Conservation (phyloP, 2,113 vertebrate genomes). For the Leptobrachium leishanense region DNA sequence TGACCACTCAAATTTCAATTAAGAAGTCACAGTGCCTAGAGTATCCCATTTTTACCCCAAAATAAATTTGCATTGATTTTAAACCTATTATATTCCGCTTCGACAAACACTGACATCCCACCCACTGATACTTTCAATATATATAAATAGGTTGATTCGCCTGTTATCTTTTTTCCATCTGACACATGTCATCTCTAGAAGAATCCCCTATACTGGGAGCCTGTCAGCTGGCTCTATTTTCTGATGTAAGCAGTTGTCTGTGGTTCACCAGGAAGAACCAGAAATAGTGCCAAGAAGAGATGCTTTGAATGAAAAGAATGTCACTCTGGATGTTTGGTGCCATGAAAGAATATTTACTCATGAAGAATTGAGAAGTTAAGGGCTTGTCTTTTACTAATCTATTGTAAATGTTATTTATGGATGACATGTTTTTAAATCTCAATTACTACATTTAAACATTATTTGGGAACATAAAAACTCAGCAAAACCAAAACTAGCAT, state of each 20-base stretch:
- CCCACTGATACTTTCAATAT: too few species aligned
- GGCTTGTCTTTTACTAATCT: neutral
- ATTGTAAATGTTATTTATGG: constrained; percentile 4
- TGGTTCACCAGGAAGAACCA: constrained; percentile 6
- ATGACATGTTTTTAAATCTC: neutral
- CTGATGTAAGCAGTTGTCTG: constrained; percentile 19
- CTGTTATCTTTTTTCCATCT: neutral
- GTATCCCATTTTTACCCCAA: too few species aligned
- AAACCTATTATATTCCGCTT: too few species aligned
- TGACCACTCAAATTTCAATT: too few species aligned
- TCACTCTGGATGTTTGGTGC: neutral
- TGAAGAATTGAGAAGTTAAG: constrained; percentile 2
- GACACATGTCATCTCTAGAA: neutral
- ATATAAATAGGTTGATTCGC: neutral
- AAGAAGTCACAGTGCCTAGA: too few species aligned
- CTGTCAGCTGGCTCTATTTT: constrained; percentile 3
- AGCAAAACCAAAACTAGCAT: too few species aligned
- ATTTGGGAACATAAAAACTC: too few species aligned
- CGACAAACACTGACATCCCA: too few species aligned
- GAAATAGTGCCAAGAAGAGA: constrained; percentile 19
- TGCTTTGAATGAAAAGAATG: constrained; percentile 14
- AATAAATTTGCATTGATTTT: too few species aligned
- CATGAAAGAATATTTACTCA: neutral
- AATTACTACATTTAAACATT: too few species aligned
- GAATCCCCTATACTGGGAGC: constrained; percentile 12